Evolutionary conservation across 2,797 vertebrate genomes (phyloP), one percentile per base, ranked within the genome.

Genomic region (Notamacropus eugenii): DNA sequence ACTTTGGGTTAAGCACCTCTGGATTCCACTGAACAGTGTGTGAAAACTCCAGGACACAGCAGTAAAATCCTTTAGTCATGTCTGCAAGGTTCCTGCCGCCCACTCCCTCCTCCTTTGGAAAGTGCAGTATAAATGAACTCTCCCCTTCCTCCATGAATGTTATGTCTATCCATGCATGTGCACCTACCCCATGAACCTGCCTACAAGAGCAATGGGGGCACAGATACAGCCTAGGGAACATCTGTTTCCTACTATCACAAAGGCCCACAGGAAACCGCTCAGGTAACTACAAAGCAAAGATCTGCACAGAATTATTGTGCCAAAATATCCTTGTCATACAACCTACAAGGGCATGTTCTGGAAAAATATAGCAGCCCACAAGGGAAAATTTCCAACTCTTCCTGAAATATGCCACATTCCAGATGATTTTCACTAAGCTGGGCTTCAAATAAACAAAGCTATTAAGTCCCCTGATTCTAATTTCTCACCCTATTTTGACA

Each of bases 251-350:
- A 93, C 90, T 67, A 95, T 54, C 46, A 95, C 74, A 93, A 96
- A 97, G 97, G 96, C 57, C 96, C 91, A 95, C 92, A 96, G 97
- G 98, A 98, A 97, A 94, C 87, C 10, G 96, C 94, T 96, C 95
- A 93, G 92, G 92, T 95, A 87, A 94, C 90, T 91, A 93, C 54
- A 92, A 94, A 96, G 94, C 90, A 96, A 96, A 97, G 96, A 95
- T 93, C 94, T 96, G 58, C 92, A 96, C 93, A 74, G 62, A 95
- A 91, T 93, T 94, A 96, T 55, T n/a, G 96, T 96, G 94, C 19
- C 46, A 96, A 96, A 93, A 58, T 40, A 93, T 55, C 31, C 67
- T 90, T 92, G 91, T 82, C 90, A 92, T 46, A 92, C 74, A 91
- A 62, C 82, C 57, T n/a, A 90, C 91, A 82, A 92, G 27, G 58